Evolutionary conservation across 2,797 vertebrate species (phyloP).

Genomic region (Mastacembelus armatus): DNA sequence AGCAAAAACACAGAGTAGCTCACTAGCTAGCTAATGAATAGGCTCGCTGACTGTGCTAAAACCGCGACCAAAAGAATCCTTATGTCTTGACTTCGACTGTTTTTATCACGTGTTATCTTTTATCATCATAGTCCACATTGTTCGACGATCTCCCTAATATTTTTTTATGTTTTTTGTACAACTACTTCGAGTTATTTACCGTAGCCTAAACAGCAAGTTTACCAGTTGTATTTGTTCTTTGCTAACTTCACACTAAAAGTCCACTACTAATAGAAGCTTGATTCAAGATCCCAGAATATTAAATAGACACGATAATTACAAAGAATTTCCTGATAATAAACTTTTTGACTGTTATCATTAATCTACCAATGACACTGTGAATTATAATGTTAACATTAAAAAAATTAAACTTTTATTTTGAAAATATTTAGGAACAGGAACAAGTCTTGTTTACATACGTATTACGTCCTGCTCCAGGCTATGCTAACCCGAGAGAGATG

Average conservation of each 20-base stretch:
- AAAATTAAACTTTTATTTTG: slow-evolving; percentile 43
- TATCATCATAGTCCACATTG: neutral
- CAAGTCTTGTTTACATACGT: slow-evolving; percentile 63
- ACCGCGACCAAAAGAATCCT: rapidly evolving
- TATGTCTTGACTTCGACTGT: rapidly evolving
- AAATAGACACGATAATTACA: rapidly evolving
- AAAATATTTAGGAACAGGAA: slow-evolving; percentile 37
- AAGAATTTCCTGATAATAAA: rapidly evolving
- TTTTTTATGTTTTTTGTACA: no score
- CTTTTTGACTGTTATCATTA: rapidly evolving
- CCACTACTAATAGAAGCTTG: rapidly evolving
- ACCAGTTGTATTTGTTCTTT: no score
- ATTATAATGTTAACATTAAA: neutral
- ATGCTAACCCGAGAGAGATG: slow-evolving; percentile 1
- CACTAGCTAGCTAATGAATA: slow-evolving; percentile 16
- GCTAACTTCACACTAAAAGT: slow-evolving; percentile 48
- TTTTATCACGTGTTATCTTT: neutral
- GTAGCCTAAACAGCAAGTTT: neutral
- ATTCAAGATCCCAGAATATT: neutral
- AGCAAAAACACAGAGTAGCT: no score
- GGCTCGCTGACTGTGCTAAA: neutral
- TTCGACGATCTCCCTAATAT: no score
- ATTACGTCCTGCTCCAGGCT: slow-evolving; percentile 32
- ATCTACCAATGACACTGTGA: rapidly evolving
- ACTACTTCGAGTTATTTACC: slow-evolving; percentile 1